Percentiles rank a stretch among this genome's conserved stretches.
phyloP scores from a whole-genome alignment of 64 coral and sea anemone genomes.

The Platygyra sinensis region DNA sequence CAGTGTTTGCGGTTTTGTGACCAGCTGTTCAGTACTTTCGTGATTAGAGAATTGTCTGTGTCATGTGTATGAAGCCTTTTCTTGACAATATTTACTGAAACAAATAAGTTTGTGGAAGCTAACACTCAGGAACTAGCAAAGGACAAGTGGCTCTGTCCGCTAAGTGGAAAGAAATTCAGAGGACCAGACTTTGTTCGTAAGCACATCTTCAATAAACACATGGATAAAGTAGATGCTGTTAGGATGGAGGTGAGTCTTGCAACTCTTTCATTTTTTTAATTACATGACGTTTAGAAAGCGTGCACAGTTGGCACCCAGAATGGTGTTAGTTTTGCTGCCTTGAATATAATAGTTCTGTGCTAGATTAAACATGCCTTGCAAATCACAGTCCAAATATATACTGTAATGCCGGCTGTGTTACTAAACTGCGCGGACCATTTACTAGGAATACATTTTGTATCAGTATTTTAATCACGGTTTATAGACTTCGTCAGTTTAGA shows the following conservation, averaged over 20 bases:
- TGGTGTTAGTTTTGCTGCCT: constrained; percentile 29
- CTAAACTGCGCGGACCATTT: constrained; percentile 57
- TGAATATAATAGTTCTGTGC: constrained; percentile 48
- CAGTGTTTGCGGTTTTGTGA: too few relatives aligned
- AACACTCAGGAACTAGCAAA: constrained; percentile 96
- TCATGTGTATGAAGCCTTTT: background rate
- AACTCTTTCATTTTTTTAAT: too few relatives aligned
- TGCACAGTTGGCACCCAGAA: constrained; percentile 75
- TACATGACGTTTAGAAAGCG: too few relatives aligned
- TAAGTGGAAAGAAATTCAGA: constrained; percentile 98
- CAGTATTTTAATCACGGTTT: too few relatives aligned
- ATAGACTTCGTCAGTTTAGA: too few relatives aligned
- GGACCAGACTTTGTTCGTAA: constrained; percentile 97
- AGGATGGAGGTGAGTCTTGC: constrained; percentile 76
- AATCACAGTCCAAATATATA: constrained; percentile 51
- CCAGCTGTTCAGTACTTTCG: background rate
- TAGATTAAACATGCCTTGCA: constrained; percentile 67
- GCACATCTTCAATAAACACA: constrained; percentile 99
- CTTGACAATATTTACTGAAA: constrained; percentile 95
- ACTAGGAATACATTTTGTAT: too few relatives aligned
- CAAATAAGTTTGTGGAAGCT: constrained; percentile 92
- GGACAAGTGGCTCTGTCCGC: constrained; percentile 96
- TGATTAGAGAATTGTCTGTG: background rate
- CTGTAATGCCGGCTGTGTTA: constrained; percentile 75
- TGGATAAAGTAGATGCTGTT: constrained; percentile 95